Evolutionary conservation across 2,113 vertebrate species (phyloP), one percentile per base, ranked within the genome.

Genomic region (Oenanthe melanoleuca): DNA sequence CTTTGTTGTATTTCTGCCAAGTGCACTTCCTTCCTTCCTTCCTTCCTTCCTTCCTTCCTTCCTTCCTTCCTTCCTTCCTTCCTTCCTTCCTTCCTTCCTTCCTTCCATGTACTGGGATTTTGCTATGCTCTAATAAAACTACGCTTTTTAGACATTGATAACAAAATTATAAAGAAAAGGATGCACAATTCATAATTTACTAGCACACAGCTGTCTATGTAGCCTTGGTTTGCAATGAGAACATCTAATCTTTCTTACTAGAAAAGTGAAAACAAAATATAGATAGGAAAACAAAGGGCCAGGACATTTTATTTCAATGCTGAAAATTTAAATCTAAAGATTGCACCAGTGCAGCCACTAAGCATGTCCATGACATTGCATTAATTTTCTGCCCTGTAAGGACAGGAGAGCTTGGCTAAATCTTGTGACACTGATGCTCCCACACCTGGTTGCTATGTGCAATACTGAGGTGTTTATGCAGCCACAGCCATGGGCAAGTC

Each of bases 211-310:
- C 3, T 84, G 5, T 40, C 56, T 60, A 3, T n/a, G 3, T 57
- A 59, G 14, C 8, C 8, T 11, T 38, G 6, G 5, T 42, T 87
- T 79, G 20, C 29, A 64, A 31, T 17, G 5, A 2, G 9, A 28
- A 52, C 6, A 31, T 52, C 12, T 74, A 22, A 9, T 55, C 17
- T 82, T 7, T 38, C 16, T 52, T 63, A 78, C 11, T 57, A 49
- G 4, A 5, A 60, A 79, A 78, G 3, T 20, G 26, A 65, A 53
- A 80, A 4, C 10, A 56, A 67, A 65, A 38, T 23, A 40, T 28
- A n/a, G 29, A 42, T 4, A 38, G 2, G 8, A 23, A 44, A 61
- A 56, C 1, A 0, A 49, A 38, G 57, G 1, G 7, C 28, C 2
- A 26, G 3, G 11, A 19, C 0, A 56, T 37, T 79, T 63, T 70